phyloP scores from a whole-genome alignment of 2,113 vertebrate genomes.

The Epinephelus cyanopodus region DNA sequence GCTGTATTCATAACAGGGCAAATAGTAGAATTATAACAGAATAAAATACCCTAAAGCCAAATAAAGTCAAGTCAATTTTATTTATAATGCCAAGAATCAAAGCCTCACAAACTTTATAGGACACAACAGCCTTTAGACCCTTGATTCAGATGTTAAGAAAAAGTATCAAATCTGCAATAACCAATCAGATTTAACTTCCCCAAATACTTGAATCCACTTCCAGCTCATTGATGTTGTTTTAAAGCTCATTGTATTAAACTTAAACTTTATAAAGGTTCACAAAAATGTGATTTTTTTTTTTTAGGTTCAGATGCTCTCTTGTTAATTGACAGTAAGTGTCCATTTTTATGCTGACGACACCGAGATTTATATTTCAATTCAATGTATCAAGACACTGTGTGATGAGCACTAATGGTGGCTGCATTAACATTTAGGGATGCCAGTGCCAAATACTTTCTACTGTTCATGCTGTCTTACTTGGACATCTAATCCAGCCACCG shows the following conservation, averaged over 20 bases:
- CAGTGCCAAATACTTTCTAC: neutral
- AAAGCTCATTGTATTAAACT: neutral
- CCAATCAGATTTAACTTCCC: too few relatives aligned
- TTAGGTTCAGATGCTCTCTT: neutral
- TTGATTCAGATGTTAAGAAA: neutral
- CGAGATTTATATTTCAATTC: neutral
- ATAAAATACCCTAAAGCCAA: neutral
- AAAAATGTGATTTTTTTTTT: fast-evolving
- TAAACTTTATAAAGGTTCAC: neutral
- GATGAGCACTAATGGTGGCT: neutral
- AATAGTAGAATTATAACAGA: neutral
- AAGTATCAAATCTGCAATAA: neutral
- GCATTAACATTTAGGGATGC: neutral
- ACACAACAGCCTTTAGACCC: neutral
- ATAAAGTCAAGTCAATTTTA: neutral
- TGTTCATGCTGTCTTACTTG: neutral
- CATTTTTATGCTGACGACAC: neutral
- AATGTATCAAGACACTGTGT: neutral
- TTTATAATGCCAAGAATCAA: too few relatives aligned
- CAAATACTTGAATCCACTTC: too few relatives aligned
- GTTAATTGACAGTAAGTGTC: neutral
- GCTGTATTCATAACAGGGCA: neutral
- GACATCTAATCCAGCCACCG: too few relatives aligned
- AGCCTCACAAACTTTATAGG: neutral
- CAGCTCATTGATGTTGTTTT: too few relatives aligned